Percentiles rank a stretch among this genome's conserved stretches.
Conservation (phyloP, 1,140 invertebrate species). For the Zophobas morio region DNA sequence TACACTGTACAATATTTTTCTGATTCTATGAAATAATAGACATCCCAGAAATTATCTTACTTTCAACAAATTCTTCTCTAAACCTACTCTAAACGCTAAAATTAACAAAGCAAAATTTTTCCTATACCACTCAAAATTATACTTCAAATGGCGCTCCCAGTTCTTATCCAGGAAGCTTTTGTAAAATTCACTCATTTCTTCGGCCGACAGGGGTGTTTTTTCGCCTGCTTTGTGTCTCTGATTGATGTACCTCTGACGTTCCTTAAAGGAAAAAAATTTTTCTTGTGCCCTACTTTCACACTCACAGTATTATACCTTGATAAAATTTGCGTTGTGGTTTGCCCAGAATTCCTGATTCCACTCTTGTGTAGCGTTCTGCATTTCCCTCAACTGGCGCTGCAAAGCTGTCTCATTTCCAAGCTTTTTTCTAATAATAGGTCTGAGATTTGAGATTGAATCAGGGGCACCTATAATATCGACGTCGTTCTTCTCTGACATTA, state of each 20-base stretch:
- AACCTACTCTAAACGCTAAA: constrained; percentile 72
- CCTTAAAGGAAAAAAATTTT: constrained; percentile 67
- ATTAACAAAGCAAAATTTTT: constrained; percentile 77
- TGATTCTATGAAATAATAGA: too few relatives aligned
- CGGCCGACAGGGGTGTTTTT: constrained; percentile 74
- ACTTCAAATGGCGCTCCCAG: constrained; percentile 78
- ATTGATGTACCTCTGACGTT: constrained; percentile 76
- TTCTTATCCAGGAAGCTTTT: constrained; percentile 86
- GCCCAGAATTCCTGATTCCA: constrained; percentile 90
- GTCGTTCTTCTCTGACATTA: constrained; percentile 59
- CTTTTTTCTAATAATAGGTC: constrained; percentile 78
- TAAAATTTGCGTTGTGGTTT: constrained; percentile 81
- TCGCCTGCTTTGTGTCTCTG: constrained; percentile 67
- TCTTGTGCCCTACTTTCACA: background rate
- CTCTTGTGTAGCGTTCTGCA: constrained; percentile 77
- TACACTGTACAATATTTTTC: too few relatives aligned
- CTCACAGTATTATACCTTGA: constrained; percentile 66
- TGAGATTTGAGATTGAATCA: constrained; percentile 82
- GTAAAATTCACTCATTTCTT: constrained; percentile 91
- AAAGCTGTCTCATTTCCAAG: constrained; percentile 75
- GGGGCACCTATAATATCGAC: constrained; percentile 80
- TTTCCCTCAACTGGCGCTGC: constrained; percentile 76
- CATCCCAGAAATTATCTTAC: background rate
- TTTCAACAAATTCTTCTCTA: constrained; percentile 53
- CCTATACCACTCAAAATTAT: constrained; percentile 84